Base-by-base conservation (phyloP, 2,888 invertebrate genomes). In the Linnaemya vulpina region DNA sequence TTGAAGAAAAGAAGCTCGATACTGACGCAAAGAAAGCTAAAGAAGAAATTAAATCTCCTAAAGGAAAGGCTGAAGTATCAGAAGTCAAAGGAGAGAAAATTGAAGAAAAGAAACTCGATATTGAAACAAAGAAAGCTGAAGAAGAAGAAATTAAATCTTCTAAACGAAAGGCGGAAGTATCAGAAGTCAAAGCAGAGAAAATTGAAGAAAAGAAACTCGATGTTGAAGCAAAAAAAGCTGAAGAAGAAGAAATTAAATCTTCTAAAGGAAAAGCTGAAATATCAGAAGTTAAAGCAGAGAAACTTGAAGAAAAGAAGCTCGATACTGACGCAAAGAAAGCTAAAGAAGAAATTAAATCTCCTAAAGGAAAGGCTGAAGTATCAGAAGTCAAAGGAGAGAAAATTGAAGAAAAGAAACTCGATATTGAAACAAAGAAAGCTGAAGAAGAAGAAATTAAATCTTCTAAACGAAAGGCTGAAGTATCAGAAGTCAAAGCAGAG, bases 61-160 rank as follows among this genome's bases (percentile, higher is more conserved):
- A 71, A 58, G 30, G 58, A 67, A 82, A 87, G 20, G 35, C 43
- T 15, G 63, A 73, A 17, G 46, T 73, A 63, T 70, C 78, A 1
- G 75, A 76, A 17, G 51, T 49, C 2, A 46, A 75, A 0, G 75
- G 74, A 22, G 75, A 73, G 30, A 70, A 88, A 82, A 87, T 87
- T 15, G 88, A 89, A 83, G 83, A 82, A 62, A 88, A 78, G 60
- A 75, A 55, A 43, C 7, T 75, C 0, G 60, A 79, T 13, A 11
- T 13, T 11, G 55, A 63, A 25, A 0, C 60, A 13, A 70, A 86
- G 53, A 62, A 62, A 20, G 46, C 13, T 0, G 25, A 55, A 9
- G 62, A 75, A 38, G 30, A 65, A 17, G 68, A 58, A 8, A n/a
- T 65, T 2, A 55, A 70, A 8, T 0, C 15, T 13, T 35, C 9